phyloP scores from a whole-genome alignment of 1,140 invertebrate genomes.

The Pectinophora gossypiella region DNA sequence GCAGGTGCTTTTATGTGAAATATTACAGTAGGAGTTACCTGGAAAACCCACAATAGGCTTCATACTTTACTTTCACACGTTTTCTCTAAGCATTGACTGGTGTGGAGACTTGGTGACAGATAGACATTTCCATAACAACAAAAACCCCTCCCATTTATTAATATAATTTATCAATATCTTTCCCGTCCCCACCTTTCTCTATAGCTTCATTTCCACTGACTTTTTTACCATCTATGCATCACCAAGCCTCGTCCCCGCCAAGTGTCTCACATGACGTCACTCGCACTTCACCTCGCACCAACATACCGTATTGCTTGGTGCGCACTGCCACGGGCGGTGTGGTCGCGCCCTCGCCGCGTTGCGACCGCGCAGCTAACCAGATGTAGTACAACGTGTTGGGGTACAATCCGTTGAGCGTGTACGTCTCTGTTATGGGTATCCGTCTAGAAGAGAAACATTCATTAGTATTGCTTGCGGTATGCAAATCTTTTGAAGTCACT shows the following conservation, averaged over 20 bases:
- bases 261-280: constrained; percentile 24
- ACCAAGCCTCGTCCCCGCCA: neutral
- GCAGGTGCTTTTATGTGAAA: constrained; percentile 73
- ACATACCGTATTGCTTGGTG: constrained; percentile 98
- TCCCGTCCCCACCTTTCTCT: too few species aligned
- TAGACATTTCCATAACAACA: too few species aligned
- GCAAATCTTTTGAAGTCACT: too few species aligned
- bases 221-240: neutral
- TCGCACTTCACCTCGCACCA: constrained; percentile 4
- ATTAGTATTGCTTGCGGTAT: too few species aligned
- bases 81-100: constrained; percentile 29
- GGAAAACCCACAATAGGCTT: constrained; percentile 46
- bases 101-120: constrained; percentile 21
- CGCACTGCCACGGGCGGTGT: constrained; percentile 95
- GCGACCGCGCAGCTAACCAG: constrained; percentile 94
- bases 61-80: constrained; percentile 38
- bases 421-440: constrained; percentile 88
- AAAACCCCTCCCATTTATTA: too few species aligned
- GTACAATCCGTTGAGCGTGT: constrained; percentile 90
- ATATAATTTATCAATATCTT: constrained; percentile 12
- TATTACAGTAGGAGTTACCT: constrained; percentile 68
- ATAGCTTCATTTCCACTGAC: too few species aligned
- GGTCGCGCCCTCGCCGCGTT: constrained; percentile 94
- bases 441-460: too few species aligned
- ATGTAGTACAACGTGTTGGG: constrained; percentile 97